These are phyloP conservation scores for Lagocephalus sceleratus DNA, from an alignment of 2,797 vertebrate genomes.

Conservation along the genomic window DNA sequence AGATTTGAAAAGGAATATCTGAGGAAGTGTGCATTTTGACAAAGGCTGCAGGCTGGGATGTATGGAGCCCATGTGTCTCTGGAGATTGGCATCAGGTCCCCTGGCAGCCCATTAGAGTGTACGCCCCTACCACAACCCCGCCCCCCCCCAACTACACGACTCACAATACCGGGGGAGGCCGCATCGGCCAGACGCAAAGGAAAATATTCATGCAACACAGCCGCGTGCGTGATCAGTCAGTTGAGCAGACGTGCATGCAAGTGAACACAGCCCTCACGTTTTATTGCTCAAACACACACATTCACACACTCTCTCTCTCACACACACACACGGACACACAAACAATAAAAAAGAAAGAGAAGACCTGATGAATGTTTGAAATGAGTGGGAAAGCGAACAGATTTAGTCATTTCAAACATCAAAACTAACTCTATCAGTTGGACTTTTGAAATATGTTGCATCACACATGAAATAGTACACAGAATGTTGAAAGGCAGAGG, in stretches of 20 bases:
- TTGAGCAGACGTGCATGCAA: constrained; percentile 28
- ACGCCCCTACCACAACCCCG: constrained; percentile 39
- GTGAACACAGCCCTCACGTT: constrained; percentile 1
- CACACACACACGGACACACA: constrained; percentile 9
- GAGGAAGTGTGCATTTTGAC: constrained; percentile 74
- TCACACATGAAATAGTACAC: constrained; percentile 49
- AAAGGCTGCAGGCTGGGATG: constrained; percentile 63
- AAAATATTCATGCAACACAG: constrained; percentile 72
- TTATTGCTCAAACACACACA: neutral
- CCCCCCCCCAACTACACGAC: constrained; percentile 39
- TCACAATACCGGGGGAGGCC: constrained; percentile 57
- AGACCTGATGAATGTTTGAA: constrained; percentile 45
- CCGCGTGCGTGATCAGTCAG: constrained; percentile 52
- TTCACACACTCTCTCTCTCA: neutral
- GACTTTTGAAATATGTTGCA: constrained; percentile 52
- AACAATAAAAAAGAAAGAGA: constrained; percentile 20
- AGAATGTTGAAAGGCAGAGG: constrained; percentile 53
- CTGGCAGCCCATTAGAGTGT: constrained; percentile 76
- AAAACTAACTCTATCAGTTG: constrained; percentile 38
- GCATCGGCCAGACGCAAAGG: constrained; percentile 52
- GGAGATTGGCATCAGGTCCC: constrained; percentile 70
- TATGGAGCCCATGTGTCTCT: constrained; percentile 64
- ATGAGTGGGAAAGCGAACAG: constrained; percentile 33
- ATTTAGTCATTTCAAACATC: constrained; percentile 46
- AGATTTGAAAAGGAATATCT: constrained; percentile 80